These are phyloP conservation scores for Acromyrmex charruanus DNA, from an alignment of 1,140 invertebrate species.

Conservation along the genomic window DNA sequence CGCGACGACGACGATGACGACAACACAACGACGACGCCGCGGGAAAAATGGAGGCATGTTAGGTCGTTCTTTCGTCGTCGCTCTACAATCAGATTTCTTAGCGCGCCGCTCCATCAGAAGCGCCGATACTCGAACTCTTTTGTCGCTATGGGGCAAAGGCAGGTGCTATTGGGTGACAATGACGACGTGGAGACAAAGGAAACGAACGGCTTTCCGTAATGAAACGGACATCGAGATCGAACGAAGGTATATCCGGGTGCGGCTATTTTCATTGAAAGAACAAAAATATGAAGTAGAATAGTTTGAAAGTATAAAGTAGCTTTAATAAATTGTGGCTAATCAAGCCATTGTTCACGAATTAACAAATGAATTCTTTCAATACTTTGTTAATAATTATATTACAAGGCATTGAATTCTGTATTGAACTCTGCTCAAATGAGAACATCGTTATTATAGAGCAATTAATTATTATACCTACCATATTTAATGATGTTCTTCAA, in stretches of 20 bases:
- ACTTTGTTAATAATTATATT: slow-evolving; percentile 1
- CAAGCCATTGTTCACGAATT: neutral
- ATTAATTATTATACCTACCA: slow-evolving; percentile 13
- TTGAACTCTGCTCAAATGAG: neutral
- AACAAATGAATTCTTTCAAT: neutral
- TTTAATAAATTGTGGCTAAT: slow-evolving; percentile 19
- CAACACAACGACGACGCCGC: slow-evolving; percentile 23
- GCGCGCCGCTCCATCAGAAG: slow-evolving; percentile 75
- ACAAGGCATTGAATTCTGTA: neutral
- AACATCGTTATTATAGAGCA: neutral
- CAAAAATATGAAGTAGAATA: neutral
- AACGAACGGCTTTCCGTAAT: slow-evolving; percentile 51
- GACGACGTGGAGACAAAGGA: slow-evolving; percentile 62
- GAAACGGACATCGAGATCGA: slow-evolving; percentile 51
- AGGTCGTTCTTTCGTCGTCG: slow-evolving; percentile 69
- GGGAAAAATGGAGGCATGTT: slow-evolving; percentile 79
- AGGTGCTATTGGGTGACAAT: slow-evolving; percentile 69
- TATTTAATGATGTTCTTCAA: slow-evolving; percentile 2
- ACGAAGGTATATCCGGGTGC: slow-evolving; percentile 17
- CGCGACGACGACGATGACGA: slow-evolving; percentile 1
- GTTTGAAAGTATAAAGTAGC: neutral
- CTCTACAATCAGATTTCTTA: slow-evolving; percentile 83
- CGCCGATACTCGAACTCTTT: slow-evolving; percentile 75
- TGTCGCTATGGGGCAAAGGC: slow-evolving; percentile 68
- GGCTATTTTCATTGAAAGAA: slow-evolving; percentile 17